These are phyloP conservation scores for Salpingus planirostris DNA, from an alignment of 2,888 invertebrate species.

Conservation along the genomic window DNA sequence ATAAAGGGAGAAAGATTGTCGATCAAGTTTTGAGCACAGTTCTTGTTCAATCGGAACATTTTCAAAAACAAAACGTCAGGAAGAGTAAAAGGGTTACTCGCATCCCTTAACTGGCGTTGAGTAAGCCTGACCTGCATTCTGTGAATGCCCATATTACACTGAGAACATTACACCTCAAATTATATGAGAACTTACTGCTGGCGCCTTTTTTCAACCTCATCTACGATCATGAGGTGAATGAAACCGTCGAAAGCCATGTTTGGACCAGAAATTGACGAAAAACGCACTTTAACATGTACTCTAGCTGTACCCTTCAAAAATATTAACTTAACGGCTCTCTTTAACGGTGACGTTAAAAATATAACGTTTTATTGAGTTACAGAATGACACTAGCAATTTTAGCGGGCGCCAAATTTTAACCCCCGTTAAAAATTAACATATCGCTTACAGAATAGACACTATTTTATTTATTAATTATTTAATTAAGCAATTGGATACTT, in stretches of 20 bases:
- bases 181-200: not conserved
- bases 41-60: not conserved
- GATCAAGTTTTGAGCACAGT: not conserved
- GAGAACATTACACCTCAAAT: too few relatives aligned
- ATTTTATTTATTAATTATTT: too few relatives aligned
- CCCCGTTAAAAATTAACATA: too few relatives aligned
- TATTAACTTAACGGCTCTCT: not conserved
- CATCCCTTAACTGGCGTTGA: too few relatives aligned
- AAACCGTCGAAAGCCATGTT: not conserved
- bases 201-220: not conserved
- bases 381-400: too few relatives aligned
- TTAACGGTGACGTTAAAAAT: not conserved
- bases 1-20: not conserved
- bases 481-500: too few relatives aligned
- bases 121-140: not conserved
- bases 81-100: too few relatives aligned
- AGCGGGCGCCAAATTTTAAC: too few relatives aligned
- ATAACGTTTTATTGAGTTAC: not conserved
- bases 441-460: too few relatives aligned
- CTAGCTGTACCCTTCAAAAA: not conserved
- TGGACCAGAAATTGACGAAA: too few relatives aligned
- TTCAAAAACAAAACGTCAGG: not conserved
- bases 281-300: not conserved
- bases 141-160: not conserved
- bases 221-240: not conserved